Evolutionary conservation across 2,797 vertebrate genomes (phyloP), one percentile per base, ranked within the genome.

Genomic region (Phylloscopus collybita): DNA sequence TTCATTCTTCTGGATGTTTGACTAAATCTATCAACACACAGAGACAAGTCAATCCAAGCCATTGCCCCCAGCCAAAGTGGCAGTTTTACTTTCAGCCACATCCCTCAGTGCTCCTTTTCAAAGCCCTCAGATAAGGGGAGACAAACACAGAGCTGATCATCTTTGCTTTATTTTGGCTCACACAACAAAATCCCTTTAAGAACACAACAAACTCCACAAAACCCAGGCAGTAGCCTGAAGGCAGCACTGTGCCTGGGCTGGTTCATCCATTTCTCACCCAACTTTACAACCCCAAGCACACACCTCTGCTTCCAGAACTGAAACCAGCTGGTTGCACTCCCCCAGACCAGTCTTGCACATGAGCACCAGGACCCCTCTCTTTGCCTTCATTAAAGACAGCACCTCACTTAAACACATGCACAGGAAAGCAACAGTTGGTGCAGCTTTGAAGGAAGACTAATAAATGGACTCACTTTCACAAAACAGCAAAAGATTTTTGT

Each of bases 391-490:
- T 50, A 60, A 72, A 74, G 25, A 11, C 2, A 92, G 25, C 4
- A 3, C 27, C 16, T 86, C 25, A 17, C 22, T 61, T 26, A 21
- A 90, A 64, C 29, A 26, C 16, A 20, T 2, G 7, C 54, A 32
- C 12, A 76, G 74, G 82, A 93, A 84, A 88, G 34, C 67, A 90
- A 18, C 60, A 1, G 51, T 74, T 57, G 42, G 10, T 80, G n/a
- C 34, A 84, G 76, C 50, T 66, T 76, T 88, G 92, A 65, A 80
- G 67, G 44, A 79, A 79, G 66, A 36, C 85, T 64, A 50, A 93
- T 80, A 93, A 93, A 73, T 2, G 14, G 49, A 73, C 10, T 92
- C 27, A 80, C 88, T 96, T 95, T 96, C 85, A 96, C 85, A 92
- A 91, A 73, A 92, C 88, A 97, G 27, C 0, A 16, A 94, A 96